Base-by-base conservation (phyloP, 2,888 invertebrate genomes). In the Drosophila leonis region DNA sequence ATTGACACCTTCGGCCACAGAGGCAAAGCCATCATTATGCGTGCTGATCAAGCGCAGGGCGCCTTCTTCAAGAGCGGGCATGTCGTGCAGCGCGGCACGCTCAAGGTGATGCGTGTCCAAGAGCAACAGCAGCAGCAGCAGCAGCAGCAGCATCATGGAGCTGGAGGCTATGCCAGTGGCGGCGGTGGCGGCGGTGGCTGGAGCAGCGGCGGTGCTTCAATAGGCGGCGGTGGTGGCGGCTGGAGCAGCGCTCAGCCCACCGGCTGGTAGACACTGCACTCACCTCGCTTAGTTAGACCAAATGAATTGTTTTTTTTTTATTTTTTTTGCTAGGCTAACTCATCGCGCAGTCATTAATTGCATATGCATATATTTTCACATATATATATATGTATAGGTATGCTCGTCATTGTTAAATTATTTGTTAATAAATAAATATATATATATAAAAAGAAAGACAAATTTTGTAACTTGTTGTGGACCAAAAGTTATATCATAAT, bases 81-180 rank as follows among this genome's bases (percentile, higher is more conserved):
- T 72, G 90, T 92, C 15, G 79, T 91, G 27, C 82, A 92, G 66
- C 81, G 82, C 6, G 91, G 91, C 46, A 80, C 78, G 1, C 72
- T 91, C n/a, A 82, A 92, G 63, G 75, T 91, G 61, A 91, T 70
- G 75, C 77, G 69, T 0, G 89, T 87, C 18, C 48, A 78, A 62
- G 76, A 90, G n/a, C 67, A 79, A 15, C 76, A 82, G 44, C 78
- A 84, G 24, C 81, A 72, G n/a, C 69, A 81, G 24, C 78, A 71
- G 18, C 68, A 46, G 29, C 41, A 35, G 52, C 18, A 57, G 67
- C 13, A 46, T 71, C 39, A 39, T 18, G 18, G n/a, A 13, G 44
- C 52, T 8, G 66, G 71, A 13, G 59, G 64, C n/a, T 41, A n/a
- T 4, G 29, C 18, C 55, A 13, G 41, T 18, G 31, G 41, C 15